These are phyloP conservation scores for Catagonus wagneri DNA, from an alignment of 2,113 vertebrate species.

Conservation along the genomic window DNA sequence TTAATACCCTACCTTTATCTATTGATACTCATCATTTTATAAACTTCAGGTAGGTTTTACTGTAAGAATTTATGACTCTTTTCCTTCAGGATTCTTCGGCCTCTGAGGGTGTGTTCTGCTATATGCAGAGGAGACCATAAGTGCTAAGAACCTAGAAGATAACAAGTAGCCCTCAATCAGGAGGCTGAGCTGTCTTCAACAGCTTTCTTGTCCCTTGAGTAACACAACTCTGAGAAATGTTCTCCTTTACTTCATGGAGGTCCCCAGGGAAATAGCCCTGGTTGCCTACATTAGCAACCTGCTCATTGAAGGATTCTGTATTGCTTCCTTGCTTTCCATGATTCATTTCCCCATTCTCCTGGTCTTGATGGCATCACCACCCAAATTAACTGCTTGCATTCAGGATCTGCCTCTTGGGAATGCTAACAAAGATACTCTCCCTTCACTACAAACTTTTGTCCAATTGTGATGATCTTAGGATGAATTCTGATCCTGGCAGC, in stretches of 20 bases:
- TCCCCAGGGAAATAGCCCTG: background rate
- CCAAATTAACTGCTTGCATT: background rate
- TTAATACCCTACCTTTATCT: background rate
- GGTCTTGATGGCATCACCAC: background rate
- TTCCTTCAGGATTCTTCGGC: background rate
- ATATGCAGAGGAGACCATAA: background rate
- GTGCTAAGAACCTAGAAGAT: background rate
- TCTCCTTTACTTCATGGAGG: background rate
- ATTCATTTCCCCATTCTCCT: background rate
- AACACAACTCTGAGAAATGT: background rate
- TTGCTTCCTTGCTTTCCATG: background rate
- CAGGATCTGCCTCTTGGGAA: background rate
- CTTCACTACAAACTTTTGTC: background rate
- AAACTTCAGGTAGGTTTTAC: background rate
- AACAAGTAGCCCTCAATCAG: background rate
- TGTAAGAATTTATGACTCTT: background rate
- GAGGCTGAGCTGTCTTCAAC: background rate
- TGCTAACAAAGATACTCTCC: background rate
- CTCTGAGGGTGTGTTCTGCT: background rate
- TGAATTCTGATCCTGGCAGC: background rate
- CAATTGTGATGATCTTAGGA: background rate
- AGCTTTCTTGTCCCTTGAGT: background rate
- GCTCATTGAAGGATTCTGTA: background rate
- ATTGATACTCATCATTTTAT: background rate
- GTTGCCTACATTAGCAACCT: background rate